phyloP scores from a whole-genome alignment of 2,113 vertebrate genomes.

The Brachyistius frenatus region DNA sequence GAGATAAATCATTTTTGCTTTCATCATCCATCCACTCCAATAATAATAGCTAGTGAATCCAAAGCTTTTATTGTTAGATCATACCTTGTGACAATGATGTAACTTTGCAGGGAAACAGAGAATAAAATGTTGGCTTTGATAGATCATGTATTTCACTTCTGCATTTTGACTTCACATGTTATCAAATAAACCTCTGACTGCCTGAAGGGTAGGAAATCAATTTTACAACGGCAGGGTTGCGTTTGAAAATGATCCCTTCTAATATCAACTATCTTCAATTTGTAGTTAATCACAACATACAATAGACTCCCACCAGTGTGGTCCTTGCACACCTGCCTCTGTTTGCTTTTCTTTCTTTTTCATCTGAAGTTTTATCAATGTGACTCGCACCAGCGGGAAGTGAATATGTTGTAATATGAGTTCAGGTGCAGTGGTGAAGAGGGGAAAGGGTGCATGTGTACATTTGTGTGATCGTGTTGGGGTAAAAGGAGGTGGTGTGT shows the following conservation, averaged over 20 bases:
- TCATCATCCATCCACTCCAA: not conserved
- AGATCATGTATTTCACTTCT: constrained; percentile 16
- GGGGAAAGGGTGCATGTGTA: constrained; percentile 48
- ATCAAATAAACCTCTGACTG: constrained; percentile 22
- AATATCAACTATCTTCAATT: constrained; percentile 12
- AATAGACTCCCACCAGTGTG: constrained; percentile 3
- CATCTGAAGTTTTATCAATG: not conserved
- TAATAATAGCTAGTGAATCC: not conserved
- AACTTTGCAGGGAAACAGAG: not conserved
- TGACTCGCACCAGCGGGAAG: constrained; percentile 47
- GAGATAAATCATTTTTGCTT: not conserved
- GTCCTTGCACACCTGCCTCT: not conserved
- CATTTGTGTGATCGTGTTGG: constrained; percentile 44
- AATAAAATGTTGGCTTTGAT: constrained; percentile 14
- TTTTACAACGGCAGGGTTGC: constrained; percentile 15
- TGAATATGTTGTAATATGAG: constrained; percentile 53
- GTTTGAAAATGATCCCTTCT: constrained; percentile 10
- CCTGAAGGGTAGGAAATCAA: constrained; percentile 16
- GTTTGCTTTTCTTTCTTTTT: not conserved
- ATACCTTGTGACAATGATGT: not conserved
- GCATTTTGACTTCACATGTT: constrained; percentile 12
- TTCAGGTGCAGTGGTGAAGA: constrained; percentile 70
- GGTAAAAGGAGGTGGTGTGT: not conserved
- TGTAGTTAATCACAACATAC: constrained; percentile 21
- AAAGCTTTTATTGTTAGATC: constrained; percentile 5